Conservation (phyloP, 2,113 vertebrate species). For the Lynx canadensis region DNA sequence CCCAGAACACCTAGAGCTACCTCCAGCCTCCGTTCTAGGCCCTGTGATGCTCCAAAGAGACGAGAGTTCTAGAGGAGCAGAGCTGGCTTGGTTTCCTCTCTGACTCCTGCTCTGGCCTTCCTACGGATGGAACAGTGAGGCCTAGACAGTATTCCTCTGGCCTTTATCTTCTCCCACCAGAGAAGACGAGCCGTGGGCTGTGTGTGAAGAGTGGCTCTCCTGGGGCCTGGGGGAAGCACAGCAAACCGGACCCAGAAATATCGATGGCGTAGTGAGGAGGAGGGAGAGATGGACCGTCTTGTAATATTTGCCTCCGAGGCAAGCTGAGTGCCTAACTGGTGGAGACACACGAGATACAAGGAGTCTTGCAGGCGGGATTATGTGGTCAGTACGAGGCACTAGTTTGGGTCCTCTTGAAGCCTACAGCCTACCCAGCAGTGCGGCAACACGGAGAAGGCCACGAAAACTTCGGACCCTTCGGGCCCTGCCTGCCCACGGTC, state of each 20-base stretch:
- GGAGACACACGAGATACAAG: accelerated
- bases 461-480: neutral
- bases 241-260: neutral
- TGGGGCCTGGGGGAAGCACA: neutral
- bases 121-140: neutral
- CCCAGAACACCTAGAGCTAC: neutral
- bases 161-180: neutral
- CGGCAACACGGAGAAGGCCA: accelerated
- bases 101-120: neutral
- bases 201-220: neutral
- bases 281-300: neutral
- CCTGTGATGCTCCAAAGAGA: accelerated
- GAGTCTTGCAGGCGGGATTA: accelerated
- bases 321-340: neutral
- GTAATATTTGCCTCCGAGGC: accelerated
- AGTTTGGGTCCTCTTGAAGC: neutral
- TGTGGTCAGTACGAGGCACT: accelerated
- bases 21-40: accelerated
- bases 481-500: too few species aligned
- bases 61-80: accelerated
- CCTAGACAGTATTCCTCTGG: neutral
- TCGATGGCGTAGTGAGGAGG: accelerated
- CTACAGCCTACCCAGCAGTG: neutral
- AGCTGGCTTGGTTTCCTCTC: neutral
- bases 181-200: neutral